A percentile compares a stretch with the other conserved stretches of the same genome.
These are phyloP conservation scores for Mythimna ferrago DNA, from an alignment of 2,888 invertebrate genomes.

Conservation along the genomic window DNA sequence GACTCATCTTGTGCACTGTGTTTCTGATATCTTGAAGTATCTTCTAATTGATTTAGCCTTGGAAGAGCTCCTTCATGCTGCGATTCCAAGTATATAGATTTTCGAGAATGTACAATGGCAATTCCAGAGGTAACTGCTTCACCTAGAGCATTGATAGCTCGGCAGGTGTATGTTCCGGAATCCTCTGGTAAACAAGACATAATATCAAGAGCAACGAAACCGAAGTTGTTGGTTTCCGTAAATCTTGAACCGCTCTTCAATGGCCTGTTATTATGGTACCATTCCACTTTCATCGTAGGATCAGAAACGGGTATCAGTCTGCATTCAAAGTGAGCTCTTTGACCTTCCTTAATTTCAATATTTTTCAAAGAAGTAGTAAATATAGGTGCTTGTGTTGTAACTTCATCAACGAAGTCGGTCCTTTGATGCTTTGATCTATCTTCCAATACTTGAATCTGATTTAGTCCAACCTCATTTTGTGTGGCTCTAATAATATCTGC, in stretches of 20 bases:
- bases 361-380: slow-evolving; percentile 98
- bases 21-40: slow-evolving; percentile 93
- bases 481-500: slow-evolving; percentile 96
- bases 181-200: slow-evolving; percentile 99
- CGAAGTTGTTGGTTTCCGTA: slow-evolving; percentile 98
- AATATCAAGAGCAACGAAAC: slow-evolving; percentile 99
- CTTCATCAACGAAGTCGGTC: slow-evolving; percentile 94
- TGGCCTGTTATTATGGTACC: slow-evolving; percentile 98
- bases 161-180: slow-evolving; percentile 98
- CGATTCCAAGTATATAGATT: slow-evolving; percentile 96
- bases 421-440: slow-evolving; percentile 95
- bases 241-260: slow-evolving; percentile 98
- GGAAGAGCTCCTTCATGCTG: slow-evolving; percentile 97
- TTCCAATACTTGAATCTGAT: slow-evolving; percentile 97
- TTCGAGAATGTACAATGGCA: slow-evolving; percentile 95
- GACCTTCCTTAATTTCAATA: slow-evolving; percentile 98
- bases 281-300: slow-evolving; percentile 97
- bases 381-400: slow-evolving; percentile 97
- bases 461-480: slow-evolving; percentile 96
- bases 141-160: slow-evolving; percentile 97
- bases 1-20: slow-evolving; percentile 94
- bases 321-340: slow-evolving; percentile 98
- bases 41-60: slow-evolving; percentile 95
- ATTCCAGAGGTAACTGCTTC: slow-evolving; percentile 98
- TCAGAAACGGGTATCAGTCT: slow-evolving; percentile 98